Base-by-base conservation (phyloP, 2,113 vertebrate genomes). In the Corythoichthys intestinalis region DNA sequence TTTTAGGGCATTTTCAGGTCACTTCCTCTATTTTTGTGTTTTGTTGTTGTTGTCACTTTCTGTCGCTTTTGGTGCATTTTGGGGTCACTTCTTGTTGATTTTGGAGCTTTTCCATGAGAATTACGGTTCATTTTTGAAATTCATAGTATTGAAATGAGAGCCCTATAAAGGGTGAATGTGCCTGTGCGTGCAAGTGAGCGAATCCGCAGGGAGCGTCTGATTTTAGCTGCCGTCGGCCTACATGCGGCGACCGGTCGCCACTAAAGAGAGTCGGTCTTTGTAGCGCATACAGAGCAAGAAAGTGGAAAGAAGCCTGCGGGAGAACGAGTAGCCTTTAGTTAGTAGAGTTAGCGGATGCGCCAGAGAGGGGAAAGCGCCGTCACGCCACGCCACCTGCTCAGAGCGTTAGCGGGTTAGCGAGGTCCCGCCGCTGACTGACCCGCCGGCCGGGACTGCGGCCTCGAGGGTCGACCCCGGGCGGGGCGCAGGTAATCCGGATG, bases 401-500 rank as follows among this genome's bases (percentile, higher is more conserved):
- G 20, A 63, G 61, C 61, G 38, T 63, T 63, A 47, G 61, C 44
- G 20, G 28, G 48, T 39, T 39, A 66, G 35, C 11, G 4, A 50
- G 17, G 34, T 59, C 34, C 3, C 37, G 54, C 66, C 62, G 65
- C 72, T 76, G 63, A 88, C 86, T 91, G 81, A 90, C 88, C 89
- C 68, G 70, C 59, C 76, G 83, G 58, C 59, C 64, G 34, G 90
- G 85, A 75, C 84, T 92, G 66, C 89, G 89, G 28, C 86, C 92
- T 77, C 90, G 85, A 63, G 69, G 64, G 58, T 86, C 75, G 0
- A 66, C 52, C 14, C 1, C 15, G 3, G 49, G 46, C 0, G 87
- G 89, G 4, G 80, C 59, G 12, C 88, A 91, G 71, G 87, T 91
- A 73, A 93, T 75, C 0, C 84, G 86, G 80, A 92, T 85, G 4